Evolutionary conservation across 2,797 vertebrate species (phyloP), one percentile per base, ranked within the genome.

Genomic region (Cuniculus paca): DNA sequence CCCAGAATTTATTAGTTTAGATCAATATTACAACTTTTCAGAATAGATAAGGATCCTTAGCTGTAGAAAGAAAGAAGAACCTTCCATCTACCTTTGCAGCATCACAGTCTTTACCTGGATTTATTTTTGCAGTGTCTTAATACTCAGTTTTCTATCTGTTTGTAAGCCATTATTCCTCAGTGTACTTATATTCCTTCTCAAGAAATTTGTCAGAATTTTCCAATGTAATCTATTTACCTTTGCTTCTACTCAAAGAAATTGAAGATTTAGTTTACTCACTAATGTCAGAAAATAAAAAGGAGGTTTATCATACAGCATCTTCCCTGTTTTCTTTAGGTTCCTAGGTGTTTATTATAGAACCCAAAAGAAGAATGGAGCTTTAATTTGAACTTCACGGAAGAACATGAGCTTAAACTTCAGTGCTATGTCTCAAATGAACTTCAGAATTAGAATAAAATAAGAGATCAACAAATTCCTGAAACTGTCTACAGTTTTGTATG

Each of bases 381-480:
- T 88, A 83, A 90, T 61, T 36, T 82, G 48, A 90, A 6, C 1
- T 61, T 11, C 22, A 9, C 70, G 24, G 39, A 16, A 80, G 39
- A 94, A 82, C 10, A 11, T 31, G 72, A 58, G 6, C 17, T 88
- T 92, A 84, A 13, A 45, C 72, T 68, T 61, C 45, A 9, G 26
- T 70, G 31, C 42, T 88, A 24, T 61, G 31, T 78, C 65, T 85
- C 79, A 95, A 22, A 36, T 28, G 12, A 81, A 56, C n/a, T n/a
- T 36, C n/a, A 82, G 70, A 96, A 88, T 52, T 42, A 93, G 14
- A 68, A 75, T 31, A 91, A 88, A 94, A 26, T 54, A 93, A 84
- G 36, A 80, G 19, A 54, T 50, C 54, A 56, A 58, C 8, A 88
- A 31, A 50, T 89, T 72, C 1, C 17, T 91, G 39, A 94, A 72